A percentile compares a stretch with the other conserved stretches of the same genome.
phyloP scores from a whole-genome alignment of 2,888 invertebrate species.

The Pecten maximus region DNA sequence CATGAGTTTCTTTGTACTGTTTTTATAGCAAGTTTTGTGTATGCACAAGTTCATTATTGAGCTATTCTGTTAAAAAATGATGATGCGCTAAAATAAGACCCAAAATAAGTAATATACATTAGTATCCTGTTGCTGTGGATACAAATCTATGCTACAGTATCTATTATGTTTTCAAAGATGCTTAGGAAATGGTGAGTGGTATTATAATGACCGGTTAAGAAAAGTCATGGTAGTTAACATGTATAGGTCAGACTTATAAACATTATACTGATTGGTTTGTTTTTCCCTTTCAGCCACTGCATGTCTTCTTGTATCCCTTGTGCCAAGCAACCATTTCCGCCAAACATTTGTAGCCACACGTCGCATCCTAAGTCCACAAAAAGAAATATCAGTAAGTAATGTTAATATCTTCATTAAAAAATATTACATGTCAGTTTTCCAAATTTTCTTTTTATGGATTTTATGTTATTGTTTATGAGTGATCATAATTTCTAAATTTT shows the following conservation, averaged over 20 bases:
- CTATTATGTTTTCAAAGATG: too few relatives aligned
- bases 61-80: too few relatives aligned
- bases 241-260: neutral
- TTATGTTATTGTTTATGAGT: neutral
- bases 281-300: slow-evolving; percentile 88
- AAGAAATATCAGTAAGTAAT: slow-evolving; percentile 81
- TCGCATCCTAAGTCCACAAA: slow-evolving; percentile 84
- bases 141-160: too few relatives aligned
- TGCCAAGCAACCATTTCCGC: slow-evolving; percentile 94
- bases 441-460: neutral
- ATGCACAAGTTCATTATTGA: too few relatives aligned
- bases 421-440: neutral
- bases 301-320: slow-evolving; percentile 92
- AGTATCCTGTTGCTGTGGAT: too few relatives aligned
- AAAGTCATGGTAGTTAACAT: neutral
- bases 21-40: too few relatives aligned
- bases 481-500: neutral
- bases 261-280: neutral
- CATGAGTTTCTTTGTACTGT: too few relatives aligned
- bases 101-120: too few relatives aligned
- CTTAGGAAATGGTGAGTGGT: too few relatives aligned
- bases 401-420: neutral
- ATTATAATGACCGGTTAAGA: too few relatives aligned
- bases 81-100: too few relatives aligned
- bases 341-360: slow-evolving; percentile 90